Evolutionary conservation across 2,888 invertebrate genomes (phyloP), one percentile per base, ranked within the genome.

Genomic region (Oscheius sp.): DNA sequence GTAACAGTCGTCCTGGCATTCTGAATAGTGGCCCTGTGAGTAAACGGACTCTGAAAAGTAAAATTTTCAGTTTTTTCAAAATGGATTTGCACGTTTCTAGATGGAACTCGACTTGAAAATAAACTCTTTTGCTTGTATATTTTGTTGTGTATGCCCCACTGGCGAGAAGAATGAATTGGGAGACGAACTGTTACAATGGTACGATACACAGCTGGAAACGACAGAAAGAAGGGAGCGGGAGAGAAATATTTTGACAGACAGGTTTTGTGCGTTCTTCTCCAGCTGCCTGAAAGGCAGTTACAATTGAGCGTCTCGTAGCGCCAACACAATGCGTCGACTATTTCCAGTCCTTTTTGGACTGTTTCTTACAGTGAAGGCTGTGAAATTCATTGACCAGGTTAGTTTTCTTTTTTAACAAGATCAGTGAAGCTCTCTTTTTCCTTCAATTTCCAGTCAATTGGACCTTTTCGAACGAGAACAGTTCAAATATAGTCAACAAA

Each of bases 351-450:
- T 35, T 33, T 35, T 68, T 29, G 68, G 35, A 10, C 48, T 70
- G 37, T 21, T 10, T 47, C 48, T 35, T 11, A n/a, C 58, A n/a
- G 48, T 35, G 10, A 33, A 37, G 5, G 70, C 48, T 33, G 60
- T 70, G n/a, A 70, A 59, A 59, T 70, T 70, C 37, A 60, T 70
- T 11, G 70, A 70, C 32, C 70, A 70, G 70, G 70, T 58, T 32
- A 37, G 70, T 70, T 65, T 21, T 21, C 21, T 21, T 21, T 21
- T 21, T 21, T 21, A 21, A 21, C 21, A 21, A 21, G 21, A 21
- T 21, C 21, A 21, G 21, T 21, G 21, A 21, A 21, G 21, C 21
- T 21, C 21, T 21, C 21, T 21, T 21, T 21, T 21, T 21, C 21
- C 21, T 21, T 21, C 21, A 21, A 21, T 21, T 21, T 21, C 21